Conservation (phyloP, 2,113 vertebrate species). For the Origma solitaria region DNA sequence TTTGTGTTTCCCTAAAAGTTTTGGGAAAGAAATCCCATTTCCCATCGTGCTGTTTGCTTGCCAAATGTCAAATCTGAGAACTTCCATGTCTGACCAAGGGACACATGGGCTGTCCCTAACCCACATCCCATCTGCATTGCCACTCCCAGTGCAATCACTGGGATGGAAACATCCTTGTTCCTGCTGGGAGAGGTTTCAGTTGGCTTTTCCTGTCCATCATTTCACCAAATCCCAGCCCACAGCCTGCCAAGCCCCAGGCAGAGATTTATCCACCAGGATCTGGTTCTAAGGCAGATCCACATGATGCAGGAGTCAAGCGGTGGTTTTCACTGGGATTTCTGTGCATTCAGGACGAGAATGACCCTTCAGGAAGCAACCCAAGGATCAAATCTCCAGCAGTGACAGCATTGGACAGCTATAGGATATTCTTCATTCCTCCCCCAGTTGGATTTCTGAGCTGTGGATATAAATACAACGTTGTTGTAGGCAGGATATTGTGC, state of each 20-base stretch:
- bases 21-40: neutral
- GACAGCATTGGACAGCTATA: neutral
- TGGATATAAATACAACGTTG: neutral
- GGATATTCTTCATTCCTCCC: neutral
- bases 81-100: neutral
- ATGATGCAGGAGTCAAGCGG: fast-evolving
- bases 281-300: neutral
- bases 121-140: fast-evolving
- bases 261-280: neutral
- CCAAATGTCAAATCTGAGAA: neutral
- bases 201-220: neutral
- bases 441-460: neutral
- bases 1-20: neutral
- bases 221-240: neutral
- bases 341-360: neutral
- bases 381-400: neutral
- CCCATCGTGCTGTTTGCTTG: neutral
- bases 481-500: neutral
- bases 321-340: neutral
- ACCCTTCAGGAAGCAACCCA: neutral
- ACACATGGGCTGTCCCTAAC: fast-evolving
- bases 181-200: neutral
- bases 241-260: neutral
- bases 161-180: neutral
- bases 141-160: neutral